Base-by-base conservation (phyloP, 2,888 invertebrate genomes). In the Holacanthella duospinosa region DNA sequence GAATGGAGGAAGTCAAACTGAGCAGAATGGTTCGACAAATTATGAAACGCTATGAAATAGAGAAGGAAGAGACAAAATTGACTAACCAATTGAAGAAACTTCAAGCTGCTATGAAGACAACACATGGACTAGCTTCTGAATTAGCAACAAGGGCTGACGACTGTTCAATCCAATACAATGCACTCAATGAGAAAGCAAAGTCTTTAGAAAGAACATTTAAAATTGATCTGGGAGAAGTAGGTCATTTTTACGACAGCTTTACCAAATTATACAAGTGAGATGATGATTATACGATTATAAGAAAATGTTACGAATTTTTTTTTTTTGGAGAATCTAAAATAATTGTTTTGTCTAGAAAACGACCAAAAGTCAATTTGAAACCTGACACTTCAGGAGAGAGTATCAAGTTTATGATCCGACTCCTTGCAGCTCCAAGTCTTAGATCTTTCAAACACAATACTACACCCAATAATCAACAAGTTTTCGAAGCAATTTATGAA, bases 161-260 rank as follows among this genome's bases (percentile, higher is more conserved):
- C 3, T 64, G 68, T 53, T 64, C 65, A 27, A 66, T 66, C 25
- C 62, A 61, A 2, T 63, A 70, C 29, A 64, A 65, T n/a, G 56
- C 64, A n/a, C 48, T 72, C 25, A 43, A 53, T 2, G 68, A 70
- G 24, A 54, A 62, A 16, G 67, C 71, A 29, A 67, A 61, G 27
- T 61, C 65, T 2, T 29, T 67, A 2, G 72, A 72, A 57, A 60
- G 66, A 27, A 64, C 61, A 28, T 72, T 70, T 29, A 55, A 67
- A 26, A 60, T 60, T 43, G 69, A 72, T 53, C 56, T 72, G 54
- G 72, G 72, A 16, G 72, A 72, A 60, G 69, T 69, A 48, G 72
- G 72, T 19, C 62, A 63, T n/a, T 67, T 65, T 48, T 69, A 67
- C 61, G 70, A 69, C 24, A 64, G 61, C 36, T 72, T 70, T 54